phyloP scores from a whole-genome alignment of 2,888 invertebrate genomes.

The Crocallis elinguaria region DNA sequence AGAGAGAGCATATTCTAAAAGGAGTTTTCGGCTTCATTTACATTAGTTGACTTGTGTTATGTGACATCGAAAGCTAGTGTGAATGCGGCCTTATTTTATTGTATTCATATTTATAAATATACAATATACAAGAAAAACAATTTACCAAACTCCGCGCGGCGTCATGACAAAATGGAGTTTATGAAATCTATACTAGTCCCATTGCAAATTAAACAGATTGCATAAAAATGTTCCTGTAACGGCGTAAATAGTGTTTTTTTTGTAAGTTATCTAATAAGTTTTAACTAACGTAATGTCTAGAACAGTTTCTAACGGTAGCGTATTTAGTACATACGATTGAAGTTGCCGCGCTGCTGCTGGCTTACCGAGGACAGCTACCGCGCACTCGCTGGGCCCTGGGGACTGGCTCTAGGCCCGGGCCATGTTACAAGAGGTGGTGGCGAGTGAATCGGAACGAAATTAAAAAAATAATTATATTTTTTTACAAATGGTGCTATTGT shows the following conservation, averaged over 20 bases:
- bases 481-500: conserved; percentile 83
- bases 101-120: conserved; percentile 54
- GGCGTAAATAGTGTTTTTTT: conserved; percentile 73
- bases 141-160: conserved; percentile 60
- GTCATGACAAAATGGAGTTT: conserved; percentile 60
- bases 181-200: conserved; percentile 79
- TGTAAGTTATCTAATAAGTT: conserved; percentile 73
- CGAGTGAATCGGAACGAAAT: conserved; percentile 56
- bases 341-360: conserved; percentile 51
- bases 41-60: conserved; percentile 70
- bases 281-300: conserved; percentile 63
- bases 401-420: conserved; percentile 24
- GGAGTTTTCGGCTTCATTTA: conserved; percentile 72
- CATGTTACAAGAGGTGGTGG: conserved; percentile 42
- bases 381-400: background rate
- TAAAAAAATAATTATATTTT: conserved; percentile 69
- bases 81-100: conserved; percentile 74
- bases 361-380: conserved; percentile 35
- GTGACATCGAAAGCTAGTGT: conserved; percentile 77
- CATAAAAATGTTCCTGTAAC: conserved; percentile 81
- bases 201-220: conserved; percentile 81
- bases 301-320: conserved; percentile 49
- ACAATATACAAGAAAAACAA: conserved; percentile 51
- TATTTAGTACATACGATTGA: conserved; percentile 43
- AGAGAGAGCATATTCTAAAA: conserved; percentile 74